Evolutionary conservation across 1,140 invertebrate genomes (phyloP), one percentile per base, ranked within the genome.

Genomic region (Sarcophaga bullata): DNA sequence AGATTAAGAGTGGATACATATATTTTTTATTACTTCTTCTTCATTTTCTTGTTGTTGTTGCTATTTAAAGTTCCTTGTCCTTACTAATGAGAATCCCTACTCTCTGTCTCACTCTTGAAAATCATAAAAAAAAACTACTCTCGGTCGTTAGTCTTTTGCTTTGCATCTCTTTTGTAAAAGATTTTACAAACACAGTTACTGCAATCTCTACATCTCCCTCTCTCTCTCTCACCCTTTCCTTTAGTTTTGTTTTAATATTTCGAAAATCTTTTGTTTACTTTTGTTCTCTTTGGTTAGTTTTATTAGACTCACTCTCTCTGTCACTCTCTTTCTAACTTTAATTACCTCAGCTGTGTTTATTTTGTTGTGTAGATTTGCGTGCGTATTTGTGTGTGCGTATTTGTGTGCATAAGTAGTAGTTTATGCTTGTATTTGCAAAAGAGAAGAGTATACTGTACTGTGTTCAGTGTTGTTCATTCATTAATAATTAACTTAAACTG

Each of bases 401-500:
- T 37, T 37, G 25, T 37, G 4, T 37, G 25, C 25, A 4, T 37
- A 37, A 37, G 4, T 37, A 37, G 1, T n/a, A n/a, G 50, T 52
- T 8, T 52, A 13, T 1, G 50, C 6, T 52, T 52, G 6, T 10
- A 6, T 1, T 3, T 58, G 54, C 3, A n/a, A 58, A 58, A 58
- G 15, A 58, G n/a, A n/a, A n/a, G n/a, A n/a, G n/a, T n/a, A n/a
- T n/a, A n/a, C n/a, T n/a, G n/a, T n/a, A n/a, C n/a, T 58, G 15
- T 15, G n/a, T 58, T 15, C 13, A 68, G 9, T 17, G 62, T 68
- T n/a, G n/a, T 68, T 68, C 6, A 68, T 68, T 68, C 17, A 58
- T 58, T n/a, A 58, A 68, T 68, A 68, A 68, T 68, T 68, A 68
- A 68, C 62, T 68, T 68, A 68, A 68, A 68, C 19, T 68, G 19